These are phyloP conservation scores for Acipenser oxyrinchus DNA, from an alignment of 2,797 vertebrate species.

Conservation along the genomic window DNA sequence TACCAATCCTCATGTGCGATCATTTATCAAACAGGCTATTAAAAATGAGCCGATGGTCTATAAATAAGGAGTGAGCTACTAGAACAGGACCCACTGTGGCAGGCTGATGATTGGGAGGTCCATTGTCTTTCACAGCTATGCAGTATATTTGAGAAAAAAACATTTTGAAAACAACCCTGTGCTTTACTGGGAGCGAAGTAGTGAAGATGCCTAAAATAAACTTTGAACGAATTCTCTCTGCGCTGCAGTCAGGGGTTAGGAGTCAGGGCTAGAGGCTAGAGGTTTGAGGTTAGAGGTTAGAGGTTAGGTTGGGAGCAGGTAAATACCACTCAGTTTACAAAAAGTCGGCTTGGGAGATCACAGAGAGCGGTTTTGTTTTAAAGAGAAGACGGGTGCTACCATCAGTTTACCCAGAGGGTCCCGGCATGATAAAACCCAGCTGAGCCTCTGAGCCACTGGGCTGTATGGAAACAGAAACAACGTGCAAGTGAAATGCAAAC, in stretches of 20 bases:
- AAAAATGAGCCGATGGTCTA: too few relatives aligned
- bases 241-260: conserved; percentile 20
- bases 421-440: conserved; percentile 2
- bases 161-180: too few relatives aligned
- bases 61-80: too few relatives aligned
- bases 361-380: not conserved
- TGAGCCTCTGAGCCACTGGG: not conserved
- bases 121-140: too few relatives aligned
- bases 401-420: conserved; percentile 5
- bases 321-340: conserved; percentile 9
- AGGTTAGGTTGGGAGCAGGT: conserved; percentile 8
- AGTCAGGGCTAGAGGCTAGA: conserved; percentile 12
- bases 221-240: conserved; percentile 9
- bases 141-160: too few relatives aligned
- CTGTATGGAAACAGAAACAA: not conserved
- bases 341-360: too few relatives aligned
- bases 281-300: not conserved
- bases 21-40: too few relatives aligned
- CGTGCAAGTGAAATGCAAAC: not conserved
- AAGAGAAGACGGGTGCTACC: conserved; percentile 4
- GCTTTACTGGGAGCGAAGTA: too few relatives aligned
- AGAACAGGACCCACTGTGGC: too few relatives aligned
- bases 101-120: too few relatives aligned
- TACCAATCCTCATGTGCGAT: too few relatives aligned
- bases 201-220: too few relatives aligned